phyloP scores from a whole-genome alignment of 2,888 invertebrate genomes.

The Deladenus siricidicola region DNA sequence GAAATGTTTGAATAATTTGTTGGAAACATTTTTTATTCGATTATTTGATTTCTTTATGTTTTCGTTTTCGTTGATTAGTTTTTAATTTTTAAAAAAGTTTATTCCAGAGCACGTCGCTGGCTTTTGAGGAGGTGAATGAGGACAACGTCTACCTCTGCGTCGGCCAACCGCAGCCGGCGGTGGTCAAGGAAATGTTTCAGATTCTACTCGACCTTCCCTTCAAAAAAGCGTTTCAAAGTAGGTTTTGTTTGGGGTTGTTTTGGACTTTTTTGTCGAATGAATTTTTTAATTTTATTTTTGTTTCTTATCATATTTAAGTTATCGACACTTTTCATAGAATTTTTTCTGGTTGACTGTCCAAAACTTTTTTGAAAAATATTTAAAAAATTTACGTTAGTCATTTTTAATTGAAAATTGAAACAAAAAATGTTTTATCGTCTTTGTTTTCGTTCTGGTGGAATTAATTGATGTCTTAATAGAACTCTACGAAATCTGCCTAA shows the following conservation, averaged over 20 bases:
- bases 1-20: no score
- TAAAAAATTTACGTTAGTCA: no score
- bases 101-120: constrained; percentile 74
- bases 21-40: no score
- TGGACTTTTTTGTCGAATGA: no score
- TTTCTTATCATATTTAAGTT: no score
- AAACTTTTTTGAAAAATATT: no score
- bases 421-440: no score
- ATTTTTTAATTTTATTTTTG: no score
- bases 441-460: no score
- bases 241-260: constrained; percentile 7
- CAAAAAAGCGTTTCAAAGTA: constrained; percentile 37
- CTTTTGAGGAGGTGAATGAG: constrained; percentile 74
- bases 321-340: no score
- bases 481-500: constrained; percentile 66
- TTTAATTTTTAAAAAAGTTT: neutral
- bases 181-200: constrained; percentile 78
- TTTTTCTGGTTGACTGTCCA: no score
- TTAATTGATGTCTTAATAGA: constrained; percentile 61
- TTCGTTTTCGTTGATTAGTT: neutral
- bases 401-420: no score
- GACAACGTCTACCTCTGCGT: constrained; percentile 88
- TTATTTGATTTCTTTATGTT: neutral
- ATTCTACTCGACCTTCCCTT: constrained; percentile 63
- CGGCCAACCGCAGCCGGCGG: constrained; percentile 82